Evolutionary conservation across 37 sponge, comb jelly and placozoan species (phyloP).

Genomic region (Bolinopsis microptera): DNA sequence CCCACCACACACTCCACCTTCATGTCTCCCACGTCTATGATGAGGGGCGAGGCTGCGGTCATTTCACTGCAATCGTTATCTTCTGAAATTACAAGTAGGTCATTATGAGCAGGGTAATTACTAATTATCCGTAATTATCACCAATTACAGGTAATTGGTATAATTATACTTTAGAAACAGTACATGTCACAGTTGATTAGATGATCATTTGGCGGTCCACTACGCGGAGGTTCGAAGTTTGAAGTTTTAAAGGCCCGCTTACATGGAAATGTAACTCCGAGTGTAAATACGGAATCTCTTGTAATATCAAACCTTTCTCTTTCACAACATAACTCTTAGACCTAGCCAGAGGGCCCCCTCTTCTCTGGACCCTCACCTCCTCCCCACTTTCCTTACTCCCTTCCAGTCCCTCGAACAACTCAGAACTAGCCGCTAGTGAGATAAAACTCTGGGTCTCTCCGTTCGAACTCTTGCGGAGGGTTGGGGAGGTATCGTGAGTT

Average conservation of each 20-base stretch:
- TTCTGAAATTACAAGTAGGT: constrained; percentile 45
- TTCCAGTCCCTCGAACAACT: neutral
- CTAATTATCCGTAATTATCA: no score
- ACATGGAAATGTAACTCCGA: no score
- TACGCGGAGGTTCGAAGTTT: neutral
- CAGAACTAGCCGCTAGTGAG: neutral
- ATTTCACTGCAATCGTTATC: neutral
- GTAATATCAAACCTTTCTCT: neutral
- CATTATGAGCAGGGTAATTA: no score
- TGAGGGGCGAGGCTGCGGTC: constrained; percentile 6
- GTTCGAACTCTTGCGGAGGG: neutral
- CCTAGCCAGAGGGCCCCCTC: neutral
- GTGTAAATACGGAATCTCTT: no score
- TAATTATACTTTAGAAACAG: neutral
- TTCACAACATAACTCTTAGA: neutral
- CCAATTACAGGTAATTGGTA: neutral
- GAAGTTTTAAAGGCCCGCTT: no score
- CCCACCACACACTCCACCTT: constrained; percentile 2
- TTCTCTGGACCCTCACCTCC: neutral
- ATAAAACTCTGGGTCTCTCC: neutral
- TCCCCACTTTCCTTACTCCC: neutral
- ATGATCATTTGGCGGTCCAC: neutral
- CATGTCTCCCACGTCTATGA: constrained; percentile 9
- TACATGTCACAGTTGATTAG: neutral
- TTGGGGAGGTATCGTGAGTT: neutral